Evolutionary conservation across 2,797 vertebrate genomes (phyloP).

Genomic region (Zenarchopterus dispar): DNA sequence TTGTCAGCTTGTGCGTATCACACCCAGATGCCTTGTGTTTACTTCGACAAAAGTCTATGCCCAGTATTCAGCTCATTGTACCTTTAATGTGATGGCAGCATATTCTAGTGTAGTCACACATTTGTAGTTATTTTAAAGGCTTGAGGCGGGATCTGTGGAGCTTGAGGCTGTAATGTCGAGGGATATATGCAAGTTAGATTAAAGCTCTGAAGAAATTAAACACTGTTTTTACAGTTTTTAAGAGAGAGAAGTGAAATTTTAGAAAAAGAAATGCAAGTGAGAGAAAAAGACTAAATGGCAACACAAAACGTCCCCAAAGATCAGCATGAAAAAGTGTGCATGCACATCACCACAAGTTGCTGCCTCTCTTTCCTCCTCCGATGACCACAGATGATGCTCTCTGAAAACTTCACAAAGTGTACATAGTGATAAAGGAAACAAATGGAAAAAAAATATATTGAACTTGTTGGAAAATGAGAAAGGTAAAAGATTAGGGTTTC

Average conservation of each 20-base stretch:
- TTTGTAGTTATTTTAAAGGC: constrained; percentile 38
- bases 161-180: constrained; percentile 21
- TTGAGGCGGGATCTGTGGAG: constrained; percentile 12
- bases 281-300: not conserved
- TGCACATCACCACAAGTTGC: constrained; percentile 6
- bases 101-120: constrained; percentile 11
- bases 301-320: constrained; percentile 4
- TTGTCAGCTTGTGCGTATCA: constrained; percentile 15
- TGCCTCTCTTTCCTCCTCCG: constrained; percentile 10
- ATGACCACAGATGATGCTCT: constrained; percentile 45
- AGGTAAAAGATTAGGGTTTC: constrained; percentile 74
- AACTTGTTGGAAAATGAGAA: constrained; percentile 71
- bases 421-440: constrained; percentile 76
- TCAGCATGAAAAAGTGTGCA: not conserved
- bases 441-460: constrained; percentile 56
- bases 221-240: constrained; percentile 26
- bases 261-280: constrained; percentile 4
- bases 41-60: constrained; percentile 27
- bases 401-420: constrained; percentile 73
- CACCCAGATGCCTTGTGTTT: constrained; percentile 7
- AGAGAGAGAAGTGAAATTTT: not conserved
- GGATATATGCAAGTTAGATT: constrained; percentile 36
- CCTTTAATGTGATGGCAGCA: constrained; percentile 18
- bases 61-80: constrained; percentile 22
- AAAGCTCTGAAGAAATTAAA: constrained; percentile 29